phyloP scores from a whole-genome alignment of 2,113 vertebrate genomes.

The Uropsilus gracilis region DNA sequence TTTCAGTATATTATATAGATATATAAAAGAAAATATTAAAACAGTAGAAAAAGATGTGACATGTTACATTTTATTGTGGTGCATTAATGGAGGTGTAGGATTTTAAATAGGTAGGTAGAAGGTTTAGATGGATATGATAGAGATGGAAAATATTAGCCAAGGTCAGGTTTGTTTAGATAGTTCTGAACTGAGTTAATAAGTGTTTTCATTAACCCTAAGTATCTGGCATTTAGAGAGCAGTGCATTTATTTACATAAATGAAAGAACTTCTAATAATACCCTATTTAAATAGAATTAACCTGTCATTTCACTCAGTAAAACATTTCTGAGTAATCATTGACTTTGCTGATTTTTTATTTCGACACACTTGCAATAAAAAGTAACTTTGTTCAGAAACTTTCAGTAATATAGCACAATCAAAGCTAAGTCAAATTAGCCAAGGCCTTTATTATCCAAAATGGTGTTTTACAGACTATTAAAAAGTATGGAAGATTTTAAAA shows the following conservation, averaged over 20 bases:
- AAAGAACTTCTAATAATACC: neutral
- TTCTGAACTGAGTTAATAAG: neutral
- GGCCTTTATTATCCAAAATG: neutral
- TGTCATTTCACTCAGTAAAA: neutral
- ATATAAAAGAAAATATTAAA: neutral
- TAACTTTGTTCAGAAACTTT: neutral
- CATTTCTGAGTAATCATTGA: neutral
- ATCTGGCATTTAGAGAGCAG: neutral
- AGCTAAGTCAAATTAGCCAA: neutral
- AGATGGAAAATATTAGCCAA: neutral
- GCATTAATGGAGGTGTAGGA: neutral
- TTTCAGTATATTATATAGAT: neutral
- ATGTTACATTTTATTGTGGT: neutral
- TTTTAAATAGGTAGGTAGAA: neutral
- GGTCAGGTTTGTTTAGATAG: neutral
- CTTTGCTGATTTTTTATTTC: neutral
- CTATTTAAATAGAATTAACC: neutral
- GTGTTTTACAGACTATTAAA: neutral
- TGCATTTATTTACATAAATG: neutral
- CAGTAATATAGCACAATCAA: neutral
- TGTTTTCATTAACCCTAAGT: neutral
- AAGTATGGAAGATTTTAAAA: neutral
- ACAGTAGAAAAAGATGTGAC: neutral
- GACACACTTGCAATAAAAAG: neutral
- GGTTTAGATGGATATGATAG: neutral